Base-by-base conservation (phyloP, 2,888 invertebrate genomes). In the Agrotis exclamationis region DNA sequence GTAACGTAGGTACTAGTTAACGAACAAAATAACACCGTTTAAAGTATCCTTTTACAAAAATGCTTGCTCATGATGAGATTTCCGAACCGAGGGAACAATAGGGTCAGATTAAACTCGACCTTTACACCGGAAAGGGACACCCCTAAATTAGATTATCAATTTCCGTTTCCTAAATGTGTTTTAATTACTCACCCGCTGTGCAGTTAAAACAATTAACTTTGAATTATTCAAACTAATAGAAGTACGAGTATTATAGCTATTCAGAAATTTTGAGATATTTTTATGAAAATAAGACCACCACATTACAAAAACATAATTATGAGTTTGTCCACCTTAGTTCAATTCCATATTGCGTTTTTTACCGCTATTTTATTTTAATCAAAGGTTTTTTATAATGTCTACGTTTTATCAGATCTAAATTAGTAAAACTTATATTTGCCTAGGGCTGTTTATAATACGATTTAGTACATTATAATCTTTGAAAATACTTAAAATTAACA, bases 101-200 rank as follows among this genome's bases (percentile, higher is more conserved):
- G 14, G 58, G 79, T 76, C 70, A 66, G 62, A 66, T 78, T 64
- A 60, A 3, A 13, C 14, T 7, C 3, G 71, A 71, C 63, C 70
- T 80, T 44, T 50, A 28, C 0, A 80, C 80, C 64, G 78, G 78
- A 80, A 65, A 59, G n/a, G 5, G 54, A 51, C 63, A 85, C 80
- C 81, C 81, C 69, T 63, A 60, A 16, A 81, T 74, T 70, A 74
- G 53, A 82, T 80, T 66, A 81, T 59, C 48, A 54, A 63, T 66
- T 69, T 69, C 82, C 71, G 76, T 58, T 81, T 56, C 50, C 33
- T 60, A 47, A 56, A 22, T 44, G 16, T 53, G 63, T 53, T 69
- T 57, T 80, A 80, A 78, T 78, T 78, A 70, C 56, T 65, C 67
- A 11, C 16, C n/a, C 20, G 48, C 45, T 18, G 59, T 13, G 45